phyloP scores from a whole-genome alignment of 2,888 invertebrate genomes.

The Amitus sp. region DNA sequence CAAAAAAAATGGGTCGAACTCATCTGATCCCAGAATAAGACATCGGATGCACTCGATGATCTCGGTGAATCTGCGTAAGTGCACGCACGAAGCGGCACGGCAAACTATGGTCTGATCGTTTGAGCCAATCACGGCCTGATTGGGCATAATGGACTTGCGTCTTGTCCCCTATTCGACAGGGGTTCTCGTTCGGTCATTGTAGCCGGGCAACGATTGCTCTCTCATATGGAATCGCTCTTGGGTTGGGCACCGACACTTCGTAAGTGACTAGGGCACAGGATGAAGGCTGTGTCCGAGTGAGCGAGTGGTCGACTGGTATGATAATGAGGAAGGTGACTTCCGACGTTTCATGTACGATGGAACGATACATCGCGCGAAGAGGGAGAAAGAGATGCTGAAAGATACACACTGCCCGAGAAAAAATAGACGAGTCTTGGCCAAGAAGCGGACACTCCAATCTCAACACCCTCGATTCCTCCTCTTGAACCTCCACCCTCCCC shows the following conservation, averaged over 20 bases:
- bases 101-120: slow-evolving; percentile 64
- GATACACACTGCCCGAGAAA: slow-evolving; percentile 25
- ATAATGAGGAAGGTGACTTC: slow-evolving; percentile 67
- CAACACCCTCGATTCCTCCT: slow-evolving; percentile 50
- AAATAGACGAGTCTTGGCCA: slow-evolving; percentile 48
- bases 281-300: slow-evolving; percentile 63
- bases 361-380: slow-evolving; percentile 43
- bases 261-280: slow-evolving; percentile 64
- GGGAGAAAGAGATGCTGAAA: slow-evolving; percentile 25
- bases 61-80: slow-evolving; percentile 47
- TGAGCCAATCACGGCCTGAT: slow-evolving; percentile 65
- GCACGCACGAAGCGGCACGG: slow-evolving; percentile 51
- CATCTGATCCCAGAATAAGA: slow-evolving; percentile 17
- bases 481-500: slow-evolving; percentile 43
- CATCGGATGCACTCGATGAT: slow-evolving; percentile 45
- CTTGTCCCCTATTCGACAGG: slow-evolving; percentile 63
- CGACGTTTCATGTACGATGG: slow-evolving; percentile 61
- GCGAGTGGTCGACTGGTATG: slow-evolving; percentile 61
- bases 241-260: slow-evolving; percentile 57
- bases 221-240: slow-evolving; percentile 46
- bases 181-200: slow-evolving; percentile 54
- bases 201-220: slow-evolving; percentile 35
- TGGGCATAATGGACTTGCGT: slow-evolving; percentile 67
- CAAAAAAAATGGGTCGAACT: too few relatives aligned
- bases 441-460: slow-evolving; percentile 65